Base-by-base conservation (phyloP, 2,113 vertebrate genomes). In the Poeciliopsis turrubarensis region DNA sequence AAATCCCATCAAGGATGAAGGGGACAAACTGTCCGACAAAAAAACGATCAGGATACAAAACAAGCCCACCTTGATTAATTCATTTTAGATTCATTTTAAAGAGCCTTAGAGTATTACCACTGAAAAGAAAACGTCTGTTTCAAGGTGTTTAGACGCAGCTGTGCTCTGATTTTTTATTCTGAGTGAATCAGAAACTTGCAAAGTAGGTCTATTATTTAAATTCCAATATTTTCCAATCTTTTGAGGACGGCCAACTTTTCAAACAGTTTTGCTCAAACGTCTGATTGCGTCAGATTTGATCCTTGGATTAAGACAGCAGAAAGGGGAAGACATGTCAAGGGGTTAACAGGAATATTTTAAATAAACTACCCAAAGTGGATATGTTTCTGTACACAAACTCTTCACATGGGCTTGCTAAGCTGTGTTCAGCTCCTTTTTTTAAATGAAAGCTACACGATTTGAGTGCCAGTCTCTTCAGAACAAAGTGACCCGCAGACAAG, bases 231-330 rank as follows among this genome's bases (percentile, higher is more conserved):
- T n/a, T n/a, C n/a, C n/a, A n/a, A n/a, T 41, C 39, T 41, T 34
- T 37, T 37, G 34, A 37, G 34, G 34, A 37, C 34, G 34, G 34
- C 34, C 34, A 11, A 12, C 34, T 37, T 37, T 37, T 47, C 15
- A 47, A 47, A 5, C 44, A 19, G 44, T 47, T 86, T 80, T 80
- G 72, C 72, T 75, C 41, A 60, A 68, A 81, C 73, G 34, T 66
- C n/a, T 81, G 75, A 84, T 85, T 77, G 75, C 71, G 85, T 79
- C 73, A 80, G 34, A 73, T 75, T 80, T 81, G 79, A 47, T 47
- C 44, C 44, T 77, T 65, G 68, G 78, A 76, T 82, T 9, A 4
- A 25, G 9, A 26, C 1, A 1, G 72, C 85, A 91, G 86, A 61
- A 74, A 69, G 79, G 57, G 25, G 64, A 68, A 67, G 37, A 71